phyloP scores from a whole-genome alignment of 92 coral and sea anemone species.

The Montipora capitata region DNA sequence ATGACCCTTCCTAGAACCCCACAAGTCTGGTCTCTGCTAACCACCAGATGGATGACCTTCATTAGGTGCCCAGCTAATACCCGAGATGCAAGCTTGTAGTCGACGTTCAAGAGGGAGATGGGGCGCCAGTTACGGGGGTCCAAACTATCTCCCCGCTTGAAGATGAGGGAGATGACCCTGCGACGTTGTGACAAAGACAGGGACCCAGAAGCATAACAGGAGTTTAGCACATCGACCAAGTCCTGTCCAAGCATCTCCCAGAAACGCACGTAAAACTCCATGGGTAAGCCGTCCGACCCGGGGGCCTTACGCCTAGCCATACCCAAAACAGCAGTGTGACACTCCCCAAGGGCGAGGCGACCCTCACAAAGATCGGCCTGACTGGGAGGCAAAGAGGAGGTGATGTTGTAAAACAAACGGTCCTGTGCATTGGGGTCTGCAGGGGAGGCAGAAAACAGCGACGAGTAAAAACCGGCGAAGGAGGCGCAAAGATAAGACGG shows the following conservation, averaged over 20 bases:
- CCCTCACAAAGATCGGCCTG: constrained; percentile 39
- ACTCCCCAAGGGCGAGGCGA: constrained; percentile 24
- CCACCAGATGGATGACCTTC: not conserved
- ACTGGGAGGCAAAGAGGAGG: not conserved
- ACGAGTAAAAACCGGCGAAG: not conserved
- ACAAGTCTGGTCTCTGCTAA: constrained; percentile 36
- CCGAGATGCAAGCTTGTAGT: not conserved
- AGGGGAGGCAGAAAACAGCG: not conserved
- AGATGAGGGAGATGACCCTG: not conserved
- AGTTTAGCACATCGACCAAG: not conserved
- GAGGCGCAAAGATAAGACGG: not conserved
- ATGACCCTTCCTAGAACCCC: constrained; percentile 28
- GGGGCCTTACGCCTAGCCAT: constrained; percentile 19
- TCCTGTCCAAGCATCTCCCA: too few relatives aligned
- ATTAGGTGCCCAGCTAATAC: not conserved
- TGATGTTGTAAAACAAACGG: not conserved
- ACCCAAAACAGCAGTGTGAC: not conserved
- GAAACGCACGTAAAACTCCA: not conserved
- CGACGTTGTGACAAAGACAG: not conserved
- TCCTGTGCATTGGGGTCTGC: not conserved
- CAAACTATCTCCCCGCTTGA: not conserved
- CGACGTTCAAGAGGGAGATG: too few relatives aligned
- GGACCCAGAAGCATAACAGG: not conserved
- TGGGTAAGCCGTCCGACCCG: not conserved
- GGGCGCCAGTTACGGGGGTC: not conserved